Evolutionary conservation across 1,140 invertebrate species (phyloP).

Genomic region (Bursaphelenchus mucronatus): DNA sequence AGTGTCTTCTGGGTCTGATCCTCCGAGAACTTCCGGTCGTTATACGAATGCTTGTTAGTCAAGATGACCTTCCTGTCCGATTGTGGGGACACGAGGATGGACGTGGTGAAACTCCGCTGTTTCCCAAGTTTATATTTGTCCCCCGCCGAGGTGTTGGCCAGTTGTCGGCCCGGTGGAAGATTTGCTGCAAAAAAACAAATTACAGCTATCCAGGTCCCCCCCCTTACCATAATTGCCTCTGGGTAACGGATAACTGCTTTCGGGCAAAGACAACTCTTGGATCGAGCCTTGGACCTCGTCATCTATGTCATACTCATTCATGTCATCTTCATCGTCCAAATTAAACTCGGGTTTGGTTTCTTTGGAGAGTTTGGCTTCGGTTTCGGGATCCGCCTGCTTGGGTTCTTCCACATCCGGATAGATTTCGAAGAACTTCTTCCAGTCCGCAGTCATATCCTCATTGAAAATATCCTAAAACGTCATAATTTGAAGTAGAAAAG

Average conservation of each 20-base stretch:
- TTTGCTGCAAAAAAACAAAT: too few species aligned
- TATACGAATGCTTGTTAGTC: conserved; percentile 33
- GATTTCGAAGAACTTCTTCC: conserved; percentile 50
- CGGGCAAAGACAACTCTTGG: too few species aligned
- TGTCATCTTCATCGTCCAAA: conserved; percentile 44
- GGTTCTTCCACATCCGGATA: conserved; percentile 47
- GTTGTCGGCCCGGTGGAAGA: too few species aligned
- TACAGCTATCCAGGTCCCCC: too few species aligned
- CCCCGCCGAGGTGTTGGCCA: too few species aligned
- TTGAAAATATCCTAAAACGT: conserved; percentile 47
- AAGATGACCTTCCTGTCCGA: conserved; percentile 36
- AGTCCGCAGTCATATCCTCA: conserved; percentile 41
- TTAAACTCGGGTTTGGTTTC: conserved; percentile 42
- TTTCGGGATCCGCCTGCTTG: conserved; percentile 32
- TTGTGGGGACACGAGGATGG: conserved; percentile 54
- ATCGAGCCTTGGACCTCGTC: conserved; percentile 20
- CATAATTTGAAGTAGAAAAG: conserved; percentile 10
- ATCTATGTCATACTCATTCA: conserved; percentile 30
- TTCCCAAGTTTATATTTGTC: conserved; percentile 25
- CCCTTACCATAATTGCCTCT: too few species aligned
- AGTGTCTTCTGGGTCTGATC: conserved; percentile 19
- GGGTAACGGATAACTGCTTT: too few species aligned
- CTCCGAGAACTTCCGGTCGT: conserved; percentile 1
- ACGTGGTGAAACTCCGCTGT: conserved; percentile 52
- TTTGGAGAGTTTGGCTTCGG: conserved; percentile 27